Evolutionary conservation across 2,797 vertebrate species (phyloP).

Genomic region (Saguinus oedipus): DNA sequence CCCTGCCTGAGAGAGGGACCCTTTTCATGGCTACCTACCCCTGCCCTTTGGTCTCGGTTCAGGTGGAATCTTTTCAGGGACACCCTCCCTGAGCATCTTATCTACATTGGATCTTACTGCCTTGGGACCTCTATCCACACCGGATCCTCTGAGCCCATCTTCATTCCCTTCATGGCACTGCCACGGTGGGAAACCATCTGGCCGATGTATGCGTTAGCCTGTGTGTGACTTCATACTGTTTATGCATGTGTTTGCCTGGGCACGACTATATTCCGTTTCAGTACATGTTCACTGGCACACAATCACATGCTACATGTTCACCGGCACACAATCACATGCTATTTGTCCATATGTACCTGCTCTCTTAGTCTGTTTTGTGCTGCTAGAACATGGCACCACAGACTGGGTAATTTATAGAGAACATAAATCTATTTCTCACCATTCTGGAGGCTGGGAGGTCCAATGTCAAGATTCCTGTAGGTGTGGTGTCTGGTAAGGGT

Average conservation of each 20-base stretch:
- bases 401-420: no score
- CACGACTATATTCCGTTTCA: accelerated
- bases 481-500: not conserved
- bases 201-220: accelerated
- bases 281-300: accelerated
- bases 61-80: not conserved
- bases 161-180: accelerated
- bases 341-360: not conserved
- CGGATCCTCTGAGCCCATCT: accelerated
- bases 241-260: not conserved
- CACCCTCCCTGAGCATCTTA: not conserved
- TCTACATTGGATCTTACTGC: no score
- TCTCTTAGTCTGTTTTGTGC: no score
- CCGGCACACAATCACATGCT: accelerated
- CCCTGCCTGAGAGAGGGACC: not conserved
- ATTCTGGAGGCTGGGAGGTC: not conserved
- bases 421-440: not conserved
- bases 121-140: no score
- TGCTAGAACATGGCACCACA: not conserved
- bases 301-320: accelerated
- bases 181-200: accelerated
- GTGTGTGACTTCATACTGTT: accelerated
- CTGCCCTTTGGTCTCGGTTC: not conserved
- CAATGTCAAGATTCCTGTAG: not conserved
- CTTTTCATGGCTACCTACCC: accelerated